Percentiles rank a stretch among this genome's conserved stretches.
Conservation (phyloP, 2,888 invertebrate genomes). For the Macrophya annulata region DNA sequence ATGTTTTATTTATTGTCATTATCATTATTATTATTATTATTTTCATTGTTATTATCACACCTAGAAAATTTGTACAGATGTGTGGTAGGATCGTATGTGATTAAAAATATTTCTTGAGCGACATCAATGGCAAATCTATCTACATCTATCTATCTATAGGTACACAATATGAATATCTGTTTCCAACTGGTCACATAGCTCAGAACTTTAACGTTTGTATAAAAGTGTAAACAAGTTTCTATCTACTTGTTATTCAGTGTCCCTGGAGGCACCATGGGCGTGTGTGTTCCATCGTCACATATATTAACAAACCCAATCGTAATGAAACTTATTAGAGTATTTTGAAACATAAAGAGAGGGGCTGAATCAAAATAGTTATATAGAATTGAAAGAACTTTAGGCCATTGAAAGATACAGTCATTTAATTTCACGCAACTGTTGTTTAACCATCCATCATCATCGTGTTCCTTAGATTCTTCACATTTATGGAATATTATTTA, state of each 20-base stretch:
- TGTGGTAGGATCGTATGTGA: slow-evolving; percentile 12
- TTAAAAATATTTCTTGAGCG: not conserved
- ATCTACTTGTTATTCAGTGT: slow-evolving; percentile 53
- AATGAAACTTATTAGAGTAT: not conserved
- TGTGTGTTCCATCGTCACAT: slow-evolving; percentile 20
- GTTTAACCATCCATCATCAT: not conserved
- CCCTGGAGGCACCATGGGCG: slow-evolving; percentile 18
- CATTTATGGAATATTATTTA: slow-evolving; percentile 59
- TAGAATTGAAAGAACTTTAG: not conserved
- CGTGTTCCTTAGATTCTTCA: not conserved
- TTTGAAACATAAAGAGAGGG: not conserved
- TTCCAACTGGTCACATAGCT: slow-evolving; percentile 22
- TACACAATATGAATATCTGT: slow-evolving; percentile 1
- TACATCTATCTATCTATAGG: not conserved
- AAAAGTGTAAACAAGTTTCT: slow-evolving; percentile 52
- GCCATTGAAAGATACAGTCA: not conserved
- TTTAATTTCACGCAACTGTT: not conserved
- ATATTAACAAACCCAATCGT: not conserved
- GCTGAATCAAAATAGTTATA: not conserved
- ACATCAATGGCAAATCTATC: slow-evolving; percentile 17
- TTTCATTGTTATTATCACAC: not conserved
- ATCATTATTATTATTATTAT: not conserved
- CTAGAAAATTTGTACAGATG: not conserved
- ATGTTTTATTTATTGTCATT: slow-evolving; percentile 22
- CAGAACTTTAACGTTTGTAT: slow-evolving; percentile 33